Conservation (phyloP, 2,888 invertebrate genomes). For the Coleophora deauratella region DNA sequence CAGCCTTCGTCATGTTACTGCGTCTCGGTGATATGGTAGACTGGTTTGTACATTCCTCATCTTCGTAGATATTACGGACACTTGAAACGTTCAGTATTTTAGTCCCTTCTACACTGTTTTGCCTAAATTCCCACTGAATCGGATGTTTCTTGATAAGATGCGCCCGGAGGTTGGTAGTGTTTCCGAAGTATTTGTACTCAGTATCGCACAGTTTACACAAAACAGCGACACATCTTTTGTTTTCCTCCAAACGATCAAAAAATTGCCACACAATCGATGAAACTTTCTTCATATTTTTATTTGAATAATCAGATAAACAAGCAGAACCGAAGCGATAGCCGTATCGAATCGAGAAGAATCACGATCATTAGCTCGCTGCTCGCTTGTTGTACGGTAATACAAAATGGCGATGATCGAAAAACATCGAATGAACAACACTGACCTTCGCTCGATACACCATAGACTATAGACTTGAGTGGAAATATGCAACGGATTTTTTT, state of each 20-base stretch:
- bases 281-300: slow-evolving; percentile 48
- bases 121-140: slow-evolving; percentile 60
- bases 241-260: slow-evolving; percentile 54
- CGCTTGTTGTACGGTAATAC: slow-evolving; percentile 22
- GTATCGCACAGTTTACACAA: slow-evolving; percentile 65
- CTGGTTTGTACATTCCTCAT: slow-evolving; percentile 34
- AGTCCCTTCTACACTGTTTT: slow-evolving; percentile 26
- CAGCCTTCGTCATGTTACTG: slow-evolving; percentile 37
- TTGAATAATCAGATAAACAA: slow-evolving; percentile 21
- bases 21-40: slow-evolving; percentile 29
- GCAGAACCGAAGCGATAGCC: slow-evolving; percentile 35
- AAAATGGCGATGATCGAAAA: slow-evolving; percentile 18
- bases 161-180: slow-evolving; percentile 58
- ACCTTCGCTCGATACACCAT: too few species aligned
- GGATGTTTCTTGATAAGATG: slow-evolving; percentile 63
- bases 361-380: too few species aligned
- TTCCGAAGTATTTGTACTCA: slow-evolving; percentile 64
- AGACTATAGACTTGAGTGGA: too few species aligned
- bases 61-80: slow-evolving; percentile 28
- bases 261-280: slow-evolving; percentile 63
- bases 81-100: slow-evolving; percentile 37
- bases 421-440: slow-evolving; percentile 11
- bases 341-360: slow-evolving; percentile 53
- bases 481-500: too few species aligned
- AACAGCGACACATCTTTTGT: slow-evolving; percentile 50